Evolutionary conservation across 2,888 invertebrate species (phyloP).

Genomic region (Dryobota labecula): DNA sequence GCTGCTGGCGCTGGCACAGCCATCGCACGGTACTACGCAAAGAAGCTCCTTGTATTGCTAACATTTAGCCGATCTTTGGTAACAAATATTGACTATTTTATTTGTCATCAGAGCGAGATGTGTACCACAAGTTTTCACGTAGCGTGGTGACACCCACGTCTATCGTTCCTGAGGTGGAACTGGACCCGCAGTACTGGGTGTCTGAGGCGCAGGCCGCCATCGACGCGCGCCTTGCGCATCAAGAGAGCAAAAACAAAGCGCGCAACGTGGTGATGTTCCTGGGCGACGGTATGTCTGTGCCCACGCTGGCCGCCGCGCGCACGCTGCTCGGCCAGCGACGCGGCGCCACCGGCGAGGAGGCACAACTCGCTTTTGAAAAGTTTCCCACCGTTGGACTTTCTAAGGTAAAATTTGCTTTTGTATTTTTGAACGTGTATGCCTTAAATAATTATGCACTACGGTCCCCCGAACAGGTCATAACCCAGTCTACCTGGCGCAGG

Average conservation of each 20-base stretch:
- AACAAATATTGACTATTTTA: background rate
- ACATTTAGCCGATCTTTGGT: too few relatives aligned
- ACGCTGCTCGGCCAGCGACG: slow-evolving; percentile 91
- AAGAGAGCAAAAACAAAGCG: slow-evolving; percentile 65
- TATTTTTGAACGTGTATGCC: background rate
- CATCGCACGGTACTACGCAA: slow-evolving; percentile 37
- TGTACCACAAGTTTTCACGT: slow-evolving; percentile 47
- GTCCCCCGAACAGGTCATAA: too few relatives aligned
- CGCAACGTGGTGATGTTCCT: slow-evolving; percentile 93
- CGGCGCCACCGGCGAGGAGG: slow-evolving; percentile 90
- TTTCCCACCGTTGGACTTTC: slow-evolving; percentile 92
- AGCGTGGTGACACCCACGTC: background rate
- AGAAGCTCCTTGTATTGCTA: background rate
- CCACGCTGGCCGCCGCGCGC: slow-evolving; percentile 92
- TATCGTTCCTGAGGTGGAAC: slow-evolving; percentile 52
- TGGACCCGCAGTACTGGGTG: slow-evolving; percentile 84
- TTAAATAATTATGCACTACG: background rate
- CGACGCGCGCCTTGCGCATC: slow-evolving; percentile 69
- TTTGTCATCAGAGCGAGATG: slow-evolving; percentile 57
- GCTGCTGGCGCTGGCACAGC: slow-evolving; percentile 30
- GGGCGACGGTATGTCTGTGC: slow-evolving; percentile 94
- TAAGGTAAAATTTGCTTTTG: slow-evolving; percentile 86
- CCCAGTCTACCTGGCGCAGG: background rate
- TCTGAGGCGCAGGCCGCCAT: slow-evolving; percentile 83
- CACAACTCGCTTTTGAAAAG: slow-evolving; percentile 49